Evolutionary conservation across 2,888 invertebrate species (phyloP).

Genomic region (Aphodius granarius): DNA sequence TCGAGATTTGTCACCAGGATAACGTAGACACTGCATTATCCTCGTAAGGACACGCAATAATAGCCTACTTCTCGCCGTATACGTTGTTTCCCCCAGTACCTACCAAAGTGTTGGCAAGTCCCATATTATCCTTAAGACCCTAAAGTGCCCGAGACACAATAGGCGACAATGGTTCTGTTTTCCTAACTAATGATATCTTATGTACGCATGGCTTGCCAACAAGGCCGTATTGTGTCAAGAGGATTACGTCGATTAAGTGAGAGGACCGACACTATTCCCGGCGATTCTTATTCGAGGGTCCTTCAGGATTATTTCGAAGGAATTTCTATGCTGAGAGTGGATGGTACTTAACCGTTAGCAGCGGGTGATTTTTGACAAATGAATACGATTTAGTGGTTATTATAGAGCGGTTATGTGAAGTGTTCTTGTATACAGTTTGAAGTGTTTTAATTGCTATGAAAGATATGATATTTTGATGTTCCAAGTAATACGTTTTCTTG

Average conservation of each 20-base stretch:
- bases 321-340: background rate
- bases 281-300: too few relatives aligned
- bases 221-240: conserved; percentile 34
- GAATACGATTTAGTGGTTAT: background rate
- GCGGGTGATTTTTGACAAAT: background rate
- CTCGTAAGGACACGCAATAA: background rate
- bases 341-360: background rate
- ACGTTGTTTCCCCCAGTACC: conserved; percentile 14
- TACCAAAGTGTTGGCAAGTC: conserved; percentile 29
- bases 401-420: background rate
- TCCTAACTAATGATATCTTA: conserved; percentile 56
- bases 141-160: conserved; percentile 48
- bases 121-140: conserved; percentile 46
- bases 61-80: background rate
- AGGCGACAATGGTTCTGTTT: conserved; percentile 55
- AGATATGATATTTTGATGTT: too few relatives aligned
- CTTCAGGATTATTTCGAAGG: background rate
- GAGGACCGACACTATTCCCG: conserved; percentile 22
- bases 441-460: too few relatives aligned
- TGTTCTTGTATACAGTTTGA: too few relatives aligned
- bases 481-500: too few relatives aligned
- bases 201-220: conserved; percentile 52
- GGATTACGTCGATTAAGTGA: conserved; percentile 28
- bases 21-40: background rate
- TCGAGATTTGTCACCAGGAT: background rate